phyloP scores from a whole-genome alignment of 2,113 vertebrate genomes.

The Tapirus terrestris region DNA sequence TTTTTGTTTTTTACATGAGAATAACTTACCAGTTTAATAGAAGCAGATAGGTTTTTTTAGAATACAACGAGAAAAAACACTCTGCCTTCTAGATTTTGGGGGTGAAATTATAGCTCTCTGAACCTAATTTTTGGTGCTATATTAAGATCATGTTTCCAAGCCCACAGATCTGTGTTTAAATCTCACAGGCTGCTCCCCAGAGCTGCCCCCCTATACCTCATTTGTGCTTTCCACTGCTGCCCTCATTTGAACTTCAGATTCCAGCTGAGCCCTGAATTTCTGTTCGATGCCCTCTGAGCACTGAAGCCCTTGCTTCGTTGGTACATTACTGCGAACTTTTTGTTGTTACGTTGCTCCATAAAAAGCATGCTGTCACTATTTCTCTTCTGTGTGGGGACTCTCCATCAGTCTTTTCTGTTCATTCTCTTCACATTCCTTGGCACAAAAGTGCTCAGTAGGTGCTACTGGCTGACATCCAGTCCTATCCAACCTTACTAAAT shows the following conservation, averaged over 20 bases:
- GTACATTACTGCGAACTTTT: neutral
- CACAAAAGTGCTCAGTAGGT: neutral
- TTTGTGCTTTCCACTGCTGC: neutral
- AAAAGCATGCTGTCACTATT: neutral
- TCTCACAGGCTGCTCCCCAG: neutral
- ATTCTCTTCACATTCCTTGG: neutral
- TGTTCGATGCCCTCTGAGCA: neutral
- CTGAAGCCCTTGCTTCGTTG: neutral
- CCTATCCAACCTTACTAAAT: neutral
- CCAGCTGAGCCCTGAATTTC: neutral
- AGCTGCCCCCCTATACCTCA: neutral
- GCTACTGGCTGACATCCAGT: neutral
- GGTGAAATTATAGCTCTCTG: conserved; percentile 43
- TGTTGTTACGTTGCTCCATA: neutral
- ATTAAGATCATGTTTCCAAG: neutral
- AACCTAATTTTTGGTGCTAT: neutral
- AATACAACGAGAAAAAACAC: neutral
- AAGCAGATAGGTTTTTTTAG: neutral
- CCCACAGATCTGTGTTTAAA: neutral
- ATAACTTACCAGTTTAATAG: neutral
- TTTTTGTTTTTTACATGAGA: neutral
- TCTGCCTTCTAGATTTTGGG: neutral
- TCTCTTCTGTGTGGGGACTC: neutral
- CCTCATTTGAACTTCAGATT: neutral
- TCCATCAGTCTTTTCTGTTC: neutral